Evolutionary conservation across 2,113 vertebrate genomes (phyloP), one percentile per base, ranked within the genome.

Genomic region (Neotragus moschatus): DNA sequence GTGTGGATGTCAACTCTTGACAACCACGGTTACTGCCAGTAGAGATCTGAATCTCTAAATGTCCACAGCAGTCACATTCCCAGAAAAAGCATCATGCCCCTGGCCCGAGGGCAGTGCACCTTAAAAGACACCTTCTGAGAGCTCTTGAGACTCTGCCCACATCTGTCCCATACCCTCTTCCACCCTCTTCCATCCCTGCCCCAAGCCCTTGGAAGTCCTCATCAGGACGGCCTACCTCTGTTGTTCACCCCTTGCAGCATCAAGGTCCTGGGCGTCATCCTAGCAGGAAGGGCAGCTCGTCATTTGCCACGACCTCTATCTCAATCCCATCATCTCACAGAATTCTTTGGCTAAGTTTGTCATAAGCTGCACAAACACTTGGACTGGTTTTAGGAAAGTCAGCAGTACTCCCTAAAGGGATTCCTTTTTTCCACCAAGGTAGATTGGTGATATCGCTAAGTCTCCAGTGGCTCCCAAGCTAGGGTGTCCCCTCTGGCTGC

Each of bases 221-320:
- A 1, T 12, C 16, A 49, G 47, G 19, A 17, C 9, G 2, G 6
- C 30, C 58, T 7, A 28, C 15, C 47, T 47, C 13, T 28, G 19
- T 4, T 17, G 45, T 19, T 60, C 1, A 3, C 10, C 4, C 39
- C 0, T 16, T 45, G 51, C n/a, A 11, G 11, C 7, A 8, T 12
- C 11, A 4, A 0, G 1, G 33, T 16, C 43, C 63, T 15, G 21
- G 92, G 39, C 2, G 36, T 13, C 6, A 17, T 0, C 6, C 17
- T 7, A 7, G 15, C 25, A 58, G 33, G 19, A 45, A 58, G 15
- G 45, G 39, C 10, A 10, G 12, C 43, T 23, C 6, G 33, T 91
- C 14, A 28, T 39, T 30, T 19, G 7, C 12, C 2, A 84, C 5
- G 13, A 28, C 39, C 26, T 84, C 39, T 9, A 12, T 25, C 51